A percentile compares a stretch with the other conserved stretches of the same genome.
Conservation (phyloP, 2,797 vertebrate genomes). For the Sphenodon punctatus region DNA sequence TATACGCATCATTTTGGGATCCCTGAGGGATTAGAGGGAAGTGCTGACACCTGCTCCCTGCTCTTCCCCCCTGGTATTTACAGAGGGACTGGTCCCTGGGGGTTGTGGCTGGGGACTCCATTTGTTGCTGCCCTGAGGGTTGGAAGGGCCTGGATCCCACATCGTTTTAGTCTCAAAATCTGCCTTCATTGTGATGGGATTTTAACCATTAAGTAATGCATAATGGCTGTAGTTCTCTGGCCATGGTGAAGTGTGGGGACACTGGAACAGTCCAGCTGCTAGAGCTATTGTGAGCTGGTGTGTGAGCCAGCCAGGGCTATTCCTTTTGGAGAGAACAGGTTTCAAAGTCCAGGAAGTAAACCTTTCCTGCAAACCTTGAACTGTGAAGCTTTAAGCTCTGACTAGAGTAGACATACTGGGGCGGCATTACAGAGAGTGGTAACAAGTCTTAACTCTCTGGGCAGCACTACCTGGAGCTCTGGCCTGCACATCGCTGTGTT, state of each 20-base stretch:
- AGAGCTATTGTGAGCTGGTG: neutral
- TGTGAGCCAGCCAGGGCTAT: neutral
- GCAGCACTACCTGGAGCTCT: neutral
- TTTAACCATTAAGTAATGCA: too few species aligned
- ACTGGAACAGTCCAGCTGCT: neutral
- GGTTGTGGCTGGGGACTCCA: too few species aligned
- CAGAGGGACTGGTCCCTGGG: too few species aligned
- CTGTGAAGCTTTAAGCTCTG: too few species aligned
- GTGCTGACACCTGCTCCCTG: too few species aligned
- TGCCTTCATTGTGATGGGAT: neutral
- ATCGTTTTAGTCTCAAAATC: neutral
- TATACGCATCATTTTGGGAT: too few species aligned
- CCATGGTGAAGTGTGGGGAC: neutral
- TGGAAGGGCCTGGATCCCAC: neutral
- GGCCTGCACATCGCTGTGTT: neutral
- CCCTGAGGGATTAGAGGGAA: too few species aligned
- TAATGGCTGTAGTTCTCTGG: neutral
- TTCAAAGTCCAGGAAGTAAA: neutral
- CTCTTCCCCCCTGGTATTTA: too few species aligned
- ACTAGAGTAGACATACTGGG: neutral
- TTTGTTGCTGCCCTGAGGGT: too few species aligned
- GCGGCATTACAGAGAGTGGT: neutral
- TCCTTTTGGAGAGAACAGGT: constrained; percentile 6
- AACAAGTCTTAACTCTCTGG: neutral
- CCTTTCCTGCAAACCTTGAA: neutral